These are phyloP conservation scores for Nycticebus coucang DNA, from an alignment of 2,113 vertebrate species.

Conservation along the genomic window DNA sequence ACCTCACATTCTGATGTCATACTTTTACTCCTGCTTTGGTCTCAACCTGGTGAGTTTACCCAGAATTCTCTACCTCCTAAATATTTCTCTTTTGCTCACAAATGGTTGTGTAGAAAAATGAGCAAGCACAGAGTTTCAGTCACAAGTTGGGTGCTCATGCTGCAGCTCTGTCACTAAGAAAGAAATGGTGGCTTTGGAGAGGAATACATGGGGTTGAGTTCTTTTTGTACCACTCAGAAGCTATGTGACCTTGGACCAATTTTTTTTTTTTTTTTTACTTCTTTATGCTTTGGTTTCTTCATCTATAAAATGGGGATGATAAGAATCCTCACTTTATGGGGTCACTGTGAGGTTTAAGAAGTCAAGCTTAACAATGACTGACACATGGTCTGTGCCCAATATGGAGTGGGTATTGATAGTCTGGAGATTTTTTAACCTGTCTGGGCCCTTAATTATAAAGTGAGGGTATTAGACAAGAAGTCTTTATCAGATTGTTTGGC, in stretches of 20 bases:
- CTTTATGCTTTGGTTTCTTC: not conserved
- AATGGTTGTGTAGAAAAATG: not conserved
- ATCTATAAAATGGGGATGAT: not conserved
- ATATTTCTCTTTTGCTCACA: not conserved
- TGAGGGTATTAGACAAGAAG: not conserved
- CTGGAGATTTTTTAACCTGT: not conserved
- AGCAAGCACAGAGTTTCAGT: not conserved
- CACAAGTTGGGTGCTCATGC: accelerated
- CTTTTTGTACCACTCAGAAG: not conserved
- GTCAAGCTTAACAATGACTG: not conserved
- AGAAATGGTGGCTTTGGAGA: not conserved
- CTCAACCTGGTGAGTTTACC: not conserved
- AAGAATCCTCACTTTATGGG: not conserved
- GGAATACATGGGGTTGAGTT: not conserved
- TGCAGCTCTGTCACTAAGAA: not conserved
- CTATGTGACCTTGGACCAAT: not conserved
- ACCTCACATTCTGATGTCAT: not conserved
- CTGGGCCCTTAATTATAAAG: not conserved
- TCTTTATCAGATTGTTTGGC: not conserved
- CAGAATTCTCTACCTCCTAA: not conserved
- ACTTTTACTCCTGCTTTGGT: not conserved
- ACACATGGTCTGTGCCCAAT: not conserved
- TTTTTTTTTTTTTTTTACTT: not conserved
- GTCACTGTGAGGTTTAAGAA: not conserved
- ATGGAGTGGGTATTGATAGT: not conserved